Evolutionary conservation across 1,140 invertebrate genomes (phyloP).

Genomic region (Drosophila dunni): DNA sequence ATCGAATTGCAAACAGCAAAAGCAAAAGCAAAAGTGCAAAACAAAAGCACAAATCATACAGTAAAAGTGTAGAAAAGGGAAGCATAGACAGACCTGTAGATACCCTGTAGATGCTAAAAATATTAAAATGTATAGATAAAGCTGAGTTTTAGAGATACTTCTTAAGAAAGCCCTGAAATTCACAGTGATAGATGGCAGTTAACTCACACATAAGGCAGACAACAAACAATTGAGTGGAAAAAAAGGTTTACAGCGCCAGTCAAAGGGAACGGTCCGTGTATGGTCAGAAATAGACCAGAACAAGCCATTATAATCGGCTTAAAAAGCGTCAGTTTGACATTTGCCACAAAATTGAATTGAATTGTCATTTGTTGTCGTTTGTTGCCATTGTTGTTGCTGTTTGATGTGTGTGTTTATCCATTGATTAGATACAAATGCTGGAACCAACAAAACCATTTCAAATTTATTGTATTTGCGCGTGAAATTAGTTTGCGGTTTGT

Average conservation of each 20-base stretch:
- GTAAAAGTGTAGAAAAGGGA: constrained; percentile 29
- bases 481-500: constrained; percentile 65
- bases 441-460: constrained; percentile 36
- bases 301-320: constrained; percentile 71
- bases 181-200: neutral
- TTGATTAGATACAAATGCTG: constrained; percentile 62
- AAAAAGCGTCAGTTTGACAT: constrained; percentile 64
- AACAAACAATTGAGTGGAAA: constrained; percentile 24
- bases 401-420: constrained; percentile 33
- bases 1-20: constrained; percentile 31
- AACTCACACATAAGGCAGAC: constrained; percentile 11
- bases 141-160: too few species aligned
- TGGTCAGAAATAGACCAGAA: constrained; percentile 20
- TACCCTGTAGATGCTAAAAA: neutral
- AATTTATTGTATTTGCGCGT: constrained; percentile 57
- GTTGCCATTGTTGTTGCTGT: constrained; percentile 32
- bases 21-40: constrained; percentile 25
- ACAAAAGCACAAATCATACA: constrained; percentile 50
- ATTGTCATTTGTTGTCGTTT: constrained; percentile 58
- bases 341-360: constrained; percentile 61
- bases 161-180: neutral
- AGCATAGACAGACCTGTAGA: neutral
- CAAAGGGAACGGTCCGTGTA: neutral
- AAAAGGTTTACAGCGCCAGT: neutral
- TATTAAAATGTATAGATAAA: too few species aligned